Percentiles rank a stretch among this genome's conserved stretches.
Conservation (phyloP, 2,113 vertebrate genomes). For the Aptenodytes patagonicus region DNA sequence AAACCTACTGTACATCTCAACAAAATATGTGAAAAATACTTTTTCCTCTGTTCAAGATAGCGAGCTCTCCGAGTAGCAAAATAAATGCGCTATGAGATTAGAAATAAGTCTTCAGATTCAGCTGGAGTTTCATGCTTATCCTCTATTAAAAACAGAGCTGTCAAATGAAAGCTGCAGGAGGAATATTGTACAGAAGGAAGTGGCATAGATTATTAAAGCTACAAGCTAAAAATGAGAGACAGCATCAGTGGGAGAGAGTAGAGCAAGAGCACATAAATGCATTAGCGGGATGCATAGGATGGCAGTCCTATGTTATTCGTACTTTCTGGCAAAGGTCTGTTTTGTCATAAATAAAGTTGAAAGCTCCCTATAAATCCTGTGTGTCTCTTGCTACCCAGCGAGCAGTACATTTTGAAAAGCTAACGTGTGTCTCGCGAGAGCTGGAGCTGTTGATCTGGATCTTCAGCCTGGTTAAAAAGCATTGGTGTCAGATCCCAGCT, state of each 20-base stretch:
- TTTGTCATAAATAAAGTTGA: constrained; percentile 1
- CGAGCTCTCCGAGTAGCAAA: not conserved
- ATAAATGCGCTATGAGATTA: not conserved
- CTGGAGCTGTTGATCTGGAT: not conserved
- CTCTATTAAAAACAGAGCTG: constrained; percentile 49
- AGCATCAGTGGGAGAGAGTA: not conserved
- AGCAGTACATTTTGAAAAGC: not conserved
- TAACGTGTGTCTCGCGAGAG: not conserved
- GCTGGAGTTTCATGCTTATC: constrained; percentile 34
- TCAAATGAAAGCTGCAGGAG: constrained; percentile 42
- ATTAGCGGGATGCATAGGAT: not conserved
- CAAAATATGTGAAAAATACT: not conserved
- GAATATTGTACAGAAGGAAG: constrained; percentile 18
- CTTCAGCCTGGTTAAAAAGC: not conserved
- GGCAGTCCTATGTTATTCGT: not conserved
- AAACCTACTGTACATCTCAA: not conserved
- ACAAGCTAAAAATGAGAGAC: constrained; percentile 32
- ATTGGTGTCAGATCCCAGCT: not conserved
- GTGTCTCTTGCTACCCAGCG: rapidly evolving
- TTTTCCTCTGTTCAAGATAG: not conserved
- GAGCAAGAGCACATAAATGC: not conserved
- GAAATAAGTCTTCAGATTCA: constrained; percentile 14
- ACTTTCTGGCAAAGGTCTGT: not conserved
- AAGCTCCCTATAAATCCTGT: not conserved
- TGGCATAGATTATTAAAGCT: constrained; percentile 52